Evolutionary conservation across 1,140 invertebrate genomes (phyloP), one percentile per base, ranked within the genome.

Genomic region (Oncopodura yosiiana): DNA sequence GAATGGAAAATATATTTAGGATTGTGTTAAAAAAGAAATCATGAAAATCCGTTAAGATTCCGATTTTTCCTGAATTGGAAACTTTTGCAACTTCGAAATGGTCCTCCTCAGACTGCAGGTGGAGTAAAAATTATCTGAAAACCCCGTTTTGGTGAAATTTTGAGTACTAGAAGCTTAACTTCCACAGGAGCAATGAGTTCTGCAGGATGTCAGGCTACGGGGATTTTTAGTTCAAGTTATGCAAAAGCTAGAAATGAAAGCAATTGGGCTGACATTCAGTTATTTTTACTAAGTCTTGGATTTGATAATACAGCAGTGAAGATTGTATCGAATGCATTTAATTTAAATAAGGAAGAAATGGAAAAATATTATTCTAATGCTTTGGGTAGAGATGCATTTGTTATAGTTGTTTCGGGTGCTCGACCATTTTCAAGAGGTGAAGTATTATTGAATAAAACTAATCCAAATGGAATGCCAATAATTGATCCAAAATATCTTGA

Each of bases 321-420:
- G n/a, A 38, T 29, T 29, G 16, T 54, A 26, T 24, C 52, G 6
- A 16, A 44, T 11, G 26, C 46, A 8, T 57, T 44, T 24, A 45
- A 45, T 51, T 14, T 57, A 1, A 18, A 46, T 1, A 21, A 27
- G 16, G 43, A 43, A 3, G 32, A 39, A 21, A 21, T 41, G 41
- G 37, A 51, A 43, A 34, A 44, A 23, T 51, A 49, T 27, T 51
- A 43, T 21, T 34, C 29, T 19, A 27, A 50, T 38, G 38, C 46
- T 14, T 49, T 23, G 12, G 57, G 52, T 12, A 49, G 27, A 30
- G 57, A 59, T 43, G 49, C 51, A n/a, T 54, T 59, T 16, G 45
- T 48, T 30, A 54, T 59, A 8, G 45, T 54, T 9, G 41, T 46
- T 0, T 49, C 51, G 6, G 16, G 49, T 14, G 52, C 45, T 4